Percentiles rank a stretch among this genome's conserved stretches.
Evolutionary conservation across 2,888 invertebrate species (phyloP).

Genomic region (Achlya flavicornis): DNA sequence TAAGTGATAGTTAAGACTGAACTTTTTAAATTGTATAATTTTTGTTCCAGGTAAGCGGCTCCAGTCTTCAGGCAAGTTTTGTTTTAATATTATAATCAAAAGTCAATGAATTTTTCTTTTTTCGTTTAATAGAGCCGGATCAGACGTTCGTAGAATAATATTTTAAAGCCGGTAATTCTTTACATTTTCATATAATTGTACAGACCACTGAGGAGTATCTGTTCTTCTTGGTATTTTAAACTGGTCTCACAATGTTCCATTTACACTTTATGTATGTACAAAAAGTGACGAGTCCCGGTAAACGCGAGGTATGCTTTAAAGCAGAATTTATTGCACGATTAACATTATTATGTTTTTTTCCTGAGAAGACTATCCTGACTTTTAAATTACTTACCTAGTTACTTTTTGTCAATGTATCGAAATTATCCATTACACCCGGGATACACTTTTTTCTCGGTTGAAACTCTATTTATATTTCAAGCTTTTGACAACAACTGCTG

Average conservation of each 20-base stretch:
- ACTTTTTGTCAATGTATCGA: neutral
- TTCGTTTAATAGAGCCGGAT: neutral
- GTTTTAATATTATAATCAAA: neutral
- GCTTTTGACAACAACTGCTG: too few species aligned
- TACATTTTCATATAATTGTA: conserved; percentile 37
- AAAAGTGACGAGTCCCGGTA: conserved; percentile 9
- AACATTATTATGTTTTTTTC: neutral
- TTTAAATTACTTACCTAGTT: neutral
- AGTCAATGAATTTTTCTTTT: neutral
- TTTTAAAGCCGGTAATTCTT: conserved; percentile 27
- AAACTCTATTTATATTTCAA: too few species aligned
- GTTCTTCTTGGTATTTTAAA: conserved; percentile 36
- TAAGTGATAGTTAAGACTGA: neutral
- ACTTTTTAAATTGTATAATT: conserved; percentile 20
- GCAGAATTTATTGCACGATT: conserved; percentile 6
- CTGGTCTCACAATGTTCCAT: conserved; percentile 22
- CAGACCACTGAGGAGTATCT: conserved; percentile 25
- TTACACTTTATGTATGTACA: conserved; percentile 8
- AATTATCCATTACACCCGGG: too few species aligned
- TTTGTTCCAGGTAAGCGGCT: conserved; percentile 55
- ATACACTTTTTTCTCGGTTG: too few species aligned
- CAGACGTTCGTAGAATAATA: conserved; percentile 35
- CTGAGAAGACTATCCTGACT: neutral
- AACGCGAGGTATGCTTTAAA: neutral
- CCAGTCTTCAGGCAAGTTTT: conserved; percentile 34